phyloP scores from a whole-genome alignment of 2,113 vertebrate species.

The Anguilla japonica region DNA sequence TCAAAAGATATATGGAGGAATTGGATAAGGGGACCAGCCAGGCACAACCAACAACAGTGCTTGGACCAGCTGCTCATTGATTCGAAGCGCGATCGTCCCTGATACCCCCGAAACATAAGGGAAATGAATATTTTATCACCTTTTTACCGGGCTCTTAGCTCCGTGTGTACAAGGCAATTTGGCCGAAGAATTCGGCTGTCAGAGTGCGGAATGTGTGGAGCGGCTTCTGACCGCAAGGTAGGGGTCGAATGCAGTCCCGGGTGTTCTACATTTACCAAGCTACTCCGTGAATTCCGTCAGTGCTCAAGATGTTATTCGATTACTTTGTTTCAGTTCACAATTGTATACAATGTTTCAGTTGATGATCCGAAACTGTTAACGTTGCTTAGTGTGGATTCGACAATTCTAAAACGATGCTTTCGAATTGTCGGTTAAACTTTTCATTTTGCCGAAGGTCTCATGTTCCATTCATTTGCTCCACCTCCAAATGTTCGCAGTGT shows the following conservation, averaged over 20 bases:
- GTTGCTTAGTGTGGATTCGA: background rate
- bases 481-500: background rate
- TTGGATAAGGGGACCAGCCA: slow-evolving; percentile 17
- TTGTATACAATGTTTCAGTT: background rate
- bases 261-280: background rate
- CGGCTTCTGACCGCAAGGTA: slow-evolving; percentile 33
- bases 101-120: slow-evolving; percentile 2
- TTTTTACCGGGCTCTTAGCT: slow-evolving; percentile 23
- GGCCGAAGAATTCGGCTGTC: slow-evolving; percentile 2
- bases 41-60: slow-evolving; percentile 6
- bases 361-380: background rate
- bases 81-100: background rate
- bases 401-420: background rate
- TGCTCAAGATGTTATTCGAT: background rate
- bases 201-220: slow-evolving; percentile 24
- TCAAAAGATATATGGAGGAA: slow-evolving; percentile 44
- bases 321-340: background rate
- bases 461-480: slow-evolving; percentile 6
- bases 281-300: slow-evolving; percentile 11
- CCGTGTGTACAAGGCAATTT: slow-evolving; percentile 36
- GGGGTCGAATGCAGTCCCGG: slow-evolving; percentile 12
- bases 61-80: background rate
- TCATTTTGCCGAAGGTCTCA: background rate
- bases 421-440: background rate
- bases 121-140: slow-evolving; percentile 42